Conservation (phyloP, 2,797 vertebrate genomes). For the Threskiornis aethiopicus region DNA sequence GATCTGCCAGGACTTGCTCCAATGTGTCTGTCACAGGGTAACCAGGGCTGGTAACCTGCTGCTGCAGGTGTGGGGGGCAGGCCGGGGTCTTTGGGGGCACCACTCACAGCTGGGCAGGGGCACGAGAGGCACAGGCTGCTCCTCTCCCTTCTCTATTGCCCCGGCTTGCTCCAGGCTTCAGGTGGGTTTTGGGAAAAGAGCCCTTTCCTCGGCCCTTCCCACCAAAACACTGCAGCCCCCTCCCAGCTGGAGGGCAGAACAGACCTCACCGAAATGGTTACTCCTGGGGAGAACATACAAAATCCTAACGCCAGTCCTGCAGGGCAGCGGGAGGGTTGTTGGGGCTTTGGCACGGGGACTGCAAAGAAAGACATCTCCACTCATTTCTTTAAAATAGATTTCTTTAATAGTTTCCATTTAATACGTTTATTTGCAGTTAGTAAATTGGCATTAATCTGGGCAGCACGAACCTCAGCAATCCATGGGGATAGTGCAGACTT, state of each 20-base stretch:
- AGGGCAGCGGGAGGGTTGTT: fast-evolving
- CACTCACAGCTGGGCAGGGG: neutral
- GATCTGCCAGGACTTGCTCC: neutral
- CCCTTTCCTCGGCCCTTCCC: no score
- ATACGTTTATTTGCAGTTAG: conserved; percentile 74
- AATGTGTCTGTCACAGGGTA: neutral
- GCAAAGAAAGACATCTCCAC: conserved; percentile 39
- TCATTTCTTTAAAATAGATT: conserved; percentile 77
- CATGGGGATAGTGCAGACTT: neutral
- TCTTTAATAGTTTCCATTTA: conserved; percentile 80
- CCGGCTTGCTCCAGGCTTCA: neutral
- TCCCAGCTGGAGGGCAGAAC: no score
- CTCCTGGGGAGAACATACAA: neutral
- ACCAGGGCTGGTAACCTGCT: neutral
- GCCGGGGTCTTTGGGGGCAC: neutral
- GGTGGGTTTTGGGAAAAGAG: neutral
- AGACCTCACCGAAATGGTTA: fast-evolving
- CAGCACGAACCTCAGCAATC: conserved; percentile 9
- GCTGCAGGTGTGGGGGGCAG: no score
- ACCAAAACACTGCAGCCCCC: no score
- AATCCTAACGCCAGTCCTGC: fast-evolving
- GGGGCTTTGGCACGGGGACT: neutral
- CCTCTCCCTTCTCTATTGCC: fast-evolving
- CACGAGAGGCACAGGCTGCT: no score
- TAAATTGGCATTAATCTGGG: conserved; percentile 68